phyloP scores from a whole-genome alignment of 2,113 vertebrate genomes.

The Tragelaphus imberbis region DNA sequence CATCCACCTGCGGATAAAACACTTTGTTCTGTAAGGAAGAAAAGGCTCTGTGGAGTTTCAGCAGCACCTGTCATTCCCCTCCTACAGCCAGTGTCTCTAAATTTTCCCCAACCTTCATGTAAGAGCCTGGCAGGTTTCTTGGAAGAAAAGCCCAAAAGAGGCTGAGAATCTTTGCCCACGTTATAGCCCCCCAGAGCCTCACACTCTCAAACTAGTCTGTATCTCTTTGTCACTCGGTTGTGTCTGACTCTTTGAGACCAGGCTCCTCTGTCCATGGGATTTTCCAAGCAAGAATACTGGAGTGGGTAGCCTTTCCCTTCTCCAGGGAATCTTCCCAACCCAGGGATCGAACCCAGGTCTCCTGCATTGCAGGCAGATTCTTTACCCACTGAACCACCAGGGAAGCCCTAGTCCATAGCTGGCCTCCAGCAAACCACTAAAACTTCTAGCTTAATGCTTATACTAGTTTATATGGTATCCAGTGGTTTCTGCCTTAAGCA shows the following conservation, averaged over 20 bases:
- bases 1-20: not conserved
- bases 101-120: not conserved
- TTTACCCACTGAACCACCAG: not conserved
- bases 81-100: not conserved
- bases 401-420: not conserved
- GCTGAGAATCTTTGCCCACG: not conserved
- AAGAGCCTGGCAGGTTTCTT: not conserved
- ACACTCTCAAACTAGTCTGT: not conserved
- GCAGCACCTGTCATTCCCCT: not conserved
- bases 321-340: not conserved
- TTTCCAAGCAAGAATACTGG: not conserved
- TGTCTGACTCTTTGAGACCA: not conserved
- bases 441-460: not conserved
- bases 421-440: not conserved
- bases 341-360: not conserved
- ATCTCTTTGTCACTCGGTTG: not conserved
- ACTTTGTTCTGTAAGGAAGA: not conserved
- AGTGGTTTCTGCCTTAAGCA: not conserved
- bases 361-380: not conserved
- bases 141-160: not conserved
- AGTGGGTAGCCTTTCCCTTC: not conserved
- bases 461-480: not conserved
- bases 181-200: not conserved
- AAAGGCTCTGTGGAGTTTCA: not conserved
- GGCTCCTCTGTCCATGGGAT: not conserved